phyloP scores from a whole-genome alignment of 2,797 vertebrate genomes.

The Phalloptychus januarius region DNA sequence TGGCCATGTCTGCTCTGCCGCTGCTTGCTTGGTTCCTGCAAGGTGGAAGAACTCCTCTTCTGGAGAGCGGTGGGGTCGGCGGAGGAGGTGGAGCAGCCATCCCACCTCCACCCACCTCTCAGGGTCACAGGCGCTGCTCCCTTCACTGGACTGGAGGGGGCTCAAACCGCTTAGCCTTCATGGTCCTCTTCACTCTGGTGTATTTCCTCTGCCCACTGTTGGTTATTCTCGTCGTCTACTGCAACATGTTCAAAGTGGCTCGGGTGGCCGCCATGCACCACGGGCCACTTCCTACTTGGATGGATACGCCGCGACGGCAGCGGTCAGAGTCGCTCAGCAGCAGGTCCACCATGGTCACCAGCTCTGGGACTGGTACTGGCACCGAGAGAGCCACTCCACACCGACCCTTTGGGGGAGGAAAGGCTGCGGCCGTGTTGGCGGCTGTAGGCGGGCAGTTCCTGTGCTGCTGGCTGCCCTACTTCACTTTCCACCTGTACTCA shows the following conservation, averaged over 20 bases:
- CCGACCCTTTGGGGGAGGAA: constrained; percentile 91
- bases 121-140: constrained; percentile 86
- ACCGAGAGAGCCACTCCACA: constrained; percentile 88
- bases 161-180: constrained; percentile 90
- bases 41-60: constrained; percentile 75
- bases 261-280: constrained; percentile 96
- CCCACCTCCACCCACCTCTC: constrained; percentile 57
- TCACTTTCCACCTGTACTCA: constrained; percentile 95
- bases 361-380: constrained; percentile 80
- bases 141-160: constrained; percentile 91
- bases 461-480: constrained; percentile 97
- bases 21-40: constrained; percentile 90
- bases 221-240: constrained; percentile 95
- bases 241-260: constrained; percentile 98
- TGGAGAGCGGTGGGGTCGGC: constrained; percentile 61
- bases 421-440: constrained; percentile 91
- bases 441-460: constrained; percentile 96
- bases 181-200: constrained; percentile 91
- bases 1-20: constrained; percentile 91
- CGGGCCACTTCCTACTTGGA: constrained; percentile 93
- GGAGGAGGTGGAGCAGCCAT: constrained; percentile 59
- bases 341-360: constrained; percentile 94
- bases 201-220: constrained; percentile 94
- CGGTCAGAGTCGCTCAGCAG: constrained; percentile 95
- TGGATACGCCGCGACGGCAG: constrained; percentile 90